phyloP scores from a whole-genome alignment of 2,888 invertebrate genomes.

The Pachydiplax longipennis region DNA sequence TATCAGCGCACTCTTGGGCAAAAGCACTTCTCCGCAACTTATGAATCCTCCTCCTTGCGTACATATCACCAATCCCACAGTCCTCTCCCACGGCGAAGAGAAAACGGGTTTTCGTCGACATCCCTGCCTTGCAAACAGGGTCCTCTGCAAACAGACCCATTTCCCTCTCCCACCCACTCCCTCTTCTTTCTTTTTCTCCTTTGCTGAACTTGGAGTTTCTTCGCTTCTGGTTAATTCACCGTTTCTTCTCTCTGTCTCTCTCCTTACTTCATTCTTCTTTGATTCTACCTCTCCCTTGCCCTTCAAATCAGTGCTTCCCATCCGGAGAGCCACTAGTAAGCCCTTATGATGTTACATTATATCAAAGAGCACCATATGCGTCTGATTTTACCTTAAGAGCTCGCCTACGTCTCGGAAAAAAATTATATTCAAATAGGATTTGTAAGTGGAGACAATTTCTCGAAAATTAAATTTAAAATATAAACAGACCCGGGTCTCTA shows the following conservation, averaged over 20 bases:
- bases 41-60: background rate
- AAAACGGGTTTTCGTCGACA: background rate
- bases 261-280: background rate
- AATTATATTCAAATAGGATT: no score
- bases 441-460: no score
- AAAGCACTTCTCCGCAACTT: background rate
- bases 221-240: no score
- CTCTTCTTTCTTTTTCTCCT: background rate
- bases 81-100: background rate
- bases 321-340: no score
- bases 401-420: no score
- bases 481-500: no score
- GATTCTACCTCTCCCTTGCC: background rate
- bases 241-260: background rate
- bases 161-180: background rate
- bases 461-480: no score
- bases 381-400: no score
- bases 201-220: no score
- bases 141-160: background rate
- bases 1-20: background rate
- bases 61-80: background rate
- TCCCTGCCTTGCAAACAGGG: background rate
- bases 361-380: no score
- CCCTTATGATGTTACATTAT: no score
- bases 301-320: no score